phyloP scores from a whole-genome alignment of 2,797 vertebrate genomes.

The Triplophysa yarkandensis region DNA sequence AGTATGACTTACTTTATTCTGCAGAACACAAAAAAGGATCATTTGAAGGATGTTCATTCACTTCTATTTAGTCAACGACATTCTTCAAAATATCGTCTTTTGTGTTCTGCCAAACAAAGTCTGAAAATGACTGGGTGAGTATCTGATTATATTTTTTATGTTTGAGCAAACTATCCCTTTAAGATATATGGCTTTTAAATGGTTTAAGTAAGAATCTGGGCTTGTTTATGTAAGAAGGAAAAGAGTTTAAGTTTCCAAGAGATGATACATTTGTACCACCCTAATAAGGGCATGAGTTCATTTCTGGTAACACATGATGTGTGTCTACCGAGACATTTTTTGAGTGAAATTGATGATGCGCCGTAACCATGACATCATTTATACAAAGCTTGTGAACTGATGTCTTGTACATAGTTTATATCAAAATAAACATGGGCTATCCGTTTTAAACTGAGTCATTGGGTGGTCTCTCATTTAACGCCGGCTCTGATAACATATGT shows the following conservation, averaged over 20 bases:
- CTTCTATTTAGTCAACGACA: no score
- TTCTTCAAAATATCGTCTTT: no score
- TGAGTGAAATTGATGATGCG: neutral
- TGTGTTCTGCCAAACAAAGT: no score
- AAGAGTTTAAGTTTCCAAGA: neutral
- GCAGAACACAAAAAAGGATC: no score
- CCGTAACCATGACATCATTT: slow-evolving; percentile 1
- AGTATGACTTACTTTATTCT: no score
- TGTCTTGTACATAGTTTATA: neutral
- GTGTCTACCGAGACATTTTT: slow-evolving; percentile 18
- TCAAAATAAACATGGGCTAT: slow-evolving; percentile 1
- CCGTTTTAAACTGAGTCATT: slow-evolving; percentile 9
- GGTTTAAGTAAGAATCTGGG: neutral
- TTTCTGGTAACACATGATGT: slow-evolving; percentile 17
- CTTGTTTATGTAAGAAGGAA: neutral
- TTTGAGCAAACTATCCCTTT: neutral
- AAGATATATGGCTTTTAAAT: neutral
- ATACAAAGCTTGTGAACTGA: neutral
- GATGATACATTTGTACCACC: neutral
- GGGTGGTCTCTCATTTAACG: slow-evolving; percentile 48
- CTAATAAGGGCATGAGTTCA: slow-evolving; percentile 13
- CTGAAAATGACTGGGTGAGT: no score
- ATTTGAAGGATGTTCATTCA: no score
- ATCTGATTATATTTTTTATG: no score
- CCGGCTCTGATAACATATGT: slow-evolving; percentile 41